A percentile compares a stretch with the other conserved stretches of the same genome.
phyloP scores from a whole-genome alignment of 1,140 invertebrate genomes.

The Meloidogyne floridensis region DNA sequence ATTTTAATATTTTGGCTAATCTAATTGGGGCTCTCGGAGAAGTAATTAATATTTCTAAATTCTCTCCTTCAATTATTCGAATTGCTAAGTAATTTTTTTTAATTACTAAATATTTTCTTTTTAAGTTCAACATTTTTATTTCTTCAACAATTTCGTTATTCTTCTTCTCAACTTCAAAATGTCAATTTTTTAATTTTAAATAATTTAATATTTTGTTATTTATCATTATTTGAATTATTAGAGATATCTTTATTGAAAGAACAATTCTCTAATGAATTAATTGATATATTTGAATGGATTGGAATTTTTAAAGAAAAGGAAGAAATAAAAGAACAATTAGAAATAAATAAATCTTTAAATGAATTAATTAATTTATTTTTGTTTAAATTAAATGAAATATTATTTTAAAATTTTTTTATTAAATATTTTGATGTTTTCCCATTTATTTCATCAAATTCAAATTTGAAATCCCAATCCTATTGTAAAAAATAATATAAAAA shows the following conservation, averaged over 20 bases:
- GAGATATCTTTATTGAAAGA: conserved; percentile 5
- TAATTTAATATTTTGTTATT: conserved; percentile 23
- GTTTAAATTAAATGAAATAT: background rate
- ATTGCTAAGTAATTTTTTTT: conserved; percentile 13
- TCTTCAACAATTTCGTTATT: conserved; percentile 3
- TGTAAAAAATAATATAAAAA: too few relatives aligned
- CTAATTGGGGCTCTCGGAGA: conserved; percentile 10
- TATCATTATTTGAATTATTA: conserved; percentile 13
- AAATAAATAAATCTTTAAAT: conserved; percentile 15
- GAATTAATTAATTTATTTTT: background rate
- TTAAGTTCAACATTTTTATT: conserved; percentile 9
- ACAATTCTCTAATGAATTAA: conserved; percentile 16
- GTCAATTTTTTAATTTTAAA: background rate
- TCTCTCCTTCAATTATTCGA: conserved; percentile 19
- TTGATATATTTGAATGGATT: conserved; percentile 19
- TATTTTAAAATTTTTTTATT: background rate
- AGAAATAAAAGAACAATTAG: conserved; percentile 16
- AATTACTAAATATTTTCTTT: background rate
- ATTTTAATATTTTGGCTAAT: conserved; percentile 1
- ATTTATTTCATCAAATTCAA: too few relatives aligned
- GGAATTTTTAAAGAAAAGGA: background rate
- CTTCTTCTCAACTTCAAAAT: background rate
- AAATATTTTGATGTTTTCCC: background rate
- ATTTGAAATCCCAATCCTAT: too few relatives aligned
- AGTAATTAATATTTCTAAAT: conserved; percentile 2